Evolutionary conservation across 2,888 invertebrate genomes (phyloP).

Genomic region (Drosophila vallismaia): DNA sequence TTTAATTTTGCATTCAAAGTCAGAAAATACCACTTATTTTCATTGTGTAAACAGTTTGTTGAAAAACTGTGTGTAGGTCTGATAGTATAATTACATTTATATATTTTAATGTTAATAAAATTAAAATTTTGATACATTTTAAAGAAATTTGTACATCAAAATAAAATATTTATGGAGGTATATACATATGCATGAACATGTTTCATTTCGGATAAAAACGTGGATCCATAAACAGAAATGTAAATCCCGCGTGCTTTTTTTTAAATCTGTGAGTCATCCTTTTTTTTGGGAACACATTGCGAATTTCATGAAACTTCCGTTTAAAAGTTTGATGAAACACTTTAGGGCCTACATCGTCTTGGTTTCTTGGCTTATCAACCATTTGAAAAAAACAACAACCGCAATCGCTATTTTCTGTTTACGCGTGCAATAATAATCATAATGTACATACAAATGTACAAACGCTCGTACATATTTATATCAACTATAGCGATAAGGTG

Average conservation of each 20-base stretch:
- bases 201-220: background rate
- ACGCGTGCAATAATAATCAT: slow-evolving; percentile 46
- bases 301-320: background rate
- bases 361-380: slow-evolving; percentile 20
- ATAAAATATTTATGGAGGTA: no score
- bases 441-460: slow-evolving; percentile 14
- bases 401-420: slow-evolving; percentile 29
- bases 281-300: slow-evolving; percentile 13
- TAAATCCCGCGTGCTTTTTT: slow-evolving; percentile 29
- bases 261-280: slow-evolving; percentile 33
- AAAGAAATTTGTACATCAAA: no score
- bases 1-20: no score
- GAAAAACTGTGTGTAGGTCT: no score
- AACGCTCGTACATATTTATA: background rate
- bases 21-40: no score
- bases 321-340: slow-evolving; percentile 4
- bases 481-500: slow-evolving; percentile 37
- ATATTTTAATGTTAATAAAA: no score
- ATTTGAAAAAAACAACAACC: slow-evolving; percentile 28
- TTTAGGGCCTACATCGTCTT: slow-evolving; percentile 34
- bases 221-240: background rate
- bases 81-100: no score
- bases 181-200: no score
- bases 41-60: no score
- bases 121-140: no score